Base-by-base conservation (phyloP, 2,113 vertebrate species). In the Phainopepla nitens region DNA sequence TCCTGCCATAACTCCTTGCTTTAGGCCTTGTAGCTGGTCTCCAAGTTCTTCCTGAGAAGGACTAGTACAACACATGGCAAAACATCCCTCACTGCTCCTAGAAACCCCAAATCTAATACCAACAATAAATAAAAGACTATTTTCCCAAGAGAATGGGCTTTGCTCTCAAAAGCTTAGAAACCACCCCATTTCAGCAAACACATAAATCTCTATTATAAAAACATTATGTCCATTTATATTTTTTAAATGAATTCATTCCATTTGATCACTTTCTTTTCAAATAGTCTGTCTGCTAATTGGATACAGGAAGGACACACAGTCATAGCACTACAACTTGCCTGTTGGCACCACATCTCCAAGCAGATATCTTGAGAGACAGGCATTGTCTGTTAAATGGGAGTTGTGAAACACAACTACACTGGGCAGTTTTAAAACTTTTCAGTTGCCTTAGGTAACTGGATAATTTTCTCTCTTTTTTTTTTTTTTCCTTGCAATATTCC, bases 181-280 rank as follows among this genome's bases (percentile, higher is more conserved):
- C 54, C 2, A 0, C 35, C 61, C 66, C 31, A 41, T 83, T 97
- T 93, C 92, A 92, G 49, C 76, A 87, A 87, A 92, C 36, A 7
- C 72, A 81, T 90, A 80, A 95, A 92, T 83, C 82, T 87, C 72
- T 45, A 21, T 61, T 87, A 21, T 89, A 94, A 89, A 95, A 93
- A 71, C 66, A 61, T 92, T 86, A 83, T 84, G 33, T 42, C 69
- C 83, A 50, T 91, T 95, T 77, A 58, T 90, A 93, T 73, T 93
- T 96, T 94, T 76, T 6, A 56, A 93, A 88, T 93, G 14, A 77
- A 66, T 95, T 93, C 64, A 81, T 95, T 95, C 88, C 71, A 86
- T 94, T 96, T 94, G 90, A 96, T 97, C 79, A 94, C 80, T 97
- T 95, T 89, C 84, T 35, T 96, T 95, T 94, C 90, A 95, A 92